Conservation (phyloP, 2,113 vertebrate species). For the Poecile atricapillus region DNA sequence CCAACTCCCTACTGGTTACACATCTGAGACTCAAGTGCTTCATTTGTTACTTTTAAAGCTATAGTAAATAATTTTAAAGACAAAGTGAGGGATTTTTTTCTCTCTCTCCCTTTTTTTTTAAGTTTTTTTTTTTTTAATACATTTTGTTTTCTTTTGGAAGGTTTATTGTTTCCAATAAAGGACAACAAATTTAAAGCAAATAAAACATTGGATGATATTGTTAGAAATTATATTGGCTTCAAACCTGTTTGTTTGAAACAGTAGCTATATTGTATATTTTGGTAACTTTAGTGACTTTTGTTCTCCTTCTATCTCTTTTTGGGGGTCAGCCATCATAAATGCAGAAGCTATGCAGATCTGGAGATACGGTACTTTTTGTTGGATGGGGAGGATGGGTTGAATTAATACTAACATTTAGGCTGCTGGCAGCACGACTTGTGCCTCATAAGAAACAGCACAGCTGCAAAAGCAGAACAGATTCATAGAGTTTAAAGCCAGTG, state of each 20-base stretch:
- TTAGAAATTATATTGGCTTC: constrained; percentile 13
- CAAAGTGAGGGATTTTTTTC: accelerated
- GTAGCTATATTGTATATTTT: constrained; percentile 42
- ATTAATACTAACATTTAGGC: background rate
- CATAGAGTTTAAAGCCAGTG: background rate
- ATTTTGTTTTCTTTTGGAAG: background rate
- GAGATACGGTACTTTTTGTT: constrained; percentile 10
- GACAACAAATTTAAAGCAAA: background rate
- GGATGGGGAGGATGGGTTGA: background rate
- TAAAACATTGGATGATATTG: background rate
- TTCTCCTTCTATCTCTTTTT: background rate
- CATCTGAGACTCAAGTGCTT: constrained; percentile 39
- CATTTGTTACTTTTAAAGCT: constrained; percentile 57
- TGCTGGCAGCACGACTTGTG: background rate
- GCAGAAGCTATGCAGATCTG: constrained; percentile 37
- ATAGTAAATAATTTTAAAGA: constrained; percentile 43
- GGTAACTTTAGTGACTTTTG: constrained; percentile 2
- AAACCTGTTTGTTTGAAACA: constrained; percentile 26
- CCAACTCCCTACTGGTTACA: constrained; percentile 63
- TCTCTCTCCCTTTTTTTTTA: background rate
- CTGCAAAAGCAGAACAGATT: constrained; percentile 16
- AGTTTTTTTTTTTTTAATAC: too few species aligned
- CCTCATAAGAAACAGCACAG: background rate
- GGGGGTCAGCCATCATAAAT: constrained; percentile 48
- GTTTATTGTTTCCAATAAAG: background rate